These are phyloP conservation scores for Bubalus kerabau DNA, from an alignment of 2,113 vertebrate species.

Conservation along the genomic window DNA sequence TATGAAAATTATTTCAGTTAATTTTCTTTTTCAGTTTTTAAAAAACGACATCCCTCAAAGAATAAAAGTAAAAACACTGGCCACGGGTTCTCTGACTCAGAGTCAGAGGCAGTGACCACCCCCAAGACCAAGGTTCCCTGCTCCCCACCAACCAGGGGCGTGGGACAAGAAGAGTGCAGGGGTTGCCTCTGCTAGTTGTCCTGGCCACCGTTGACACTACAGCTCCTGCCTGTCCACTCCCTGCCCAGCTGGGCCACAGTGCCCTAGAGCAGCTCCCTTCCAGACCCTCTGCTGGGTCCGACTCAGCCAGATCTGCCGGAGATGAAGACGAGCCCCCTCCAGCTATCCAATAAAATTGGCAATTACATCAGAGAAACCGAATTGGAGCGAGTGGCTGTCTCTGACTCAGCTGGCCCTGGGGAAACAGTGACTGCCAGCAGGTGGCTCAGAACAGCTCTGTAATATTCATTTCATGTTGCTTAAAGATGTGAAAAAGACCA, in stretches of 20 bases:
- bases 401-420: conserved; percentile 3
- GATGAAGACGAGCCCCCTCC: not conserved
- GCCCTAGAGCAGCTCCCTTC: not conserved
- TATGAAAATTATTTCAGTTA: not conserved
- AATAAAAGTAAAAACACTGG: not conserved
- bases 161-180: not conserved
- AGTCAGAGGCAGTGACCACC: not conserved
- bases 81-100: not conserved
- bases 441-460: conserved; percentile 8
- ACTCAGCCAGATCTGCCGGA: not conserved
- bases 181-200: not conserved
- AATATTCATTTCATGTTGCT: conserved; percentile 44
- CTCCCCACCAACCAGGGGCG: not conserved
- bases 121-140: not conserved
- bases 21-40: not conserved
- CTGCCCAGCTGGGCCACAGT: not conserved
- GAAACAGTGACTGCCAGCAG: not conserved
- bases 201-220: accelerated
- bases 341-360: conserved; percentile 13
- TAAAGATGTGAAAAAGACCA: conserved; percentile 21
- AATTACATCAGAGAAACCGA: conserved; percentile 44
- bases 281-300: not conserved
- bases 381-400: not conserved
- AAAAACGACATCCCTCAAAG: not conserved
- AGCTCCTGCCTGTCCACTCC: not conserved